Evolutionary conservation across 2,113 vertebrate species (phyloP), one percentile per base, ranked within the genome.

Genomic region (Mungos mungo): DNA sequence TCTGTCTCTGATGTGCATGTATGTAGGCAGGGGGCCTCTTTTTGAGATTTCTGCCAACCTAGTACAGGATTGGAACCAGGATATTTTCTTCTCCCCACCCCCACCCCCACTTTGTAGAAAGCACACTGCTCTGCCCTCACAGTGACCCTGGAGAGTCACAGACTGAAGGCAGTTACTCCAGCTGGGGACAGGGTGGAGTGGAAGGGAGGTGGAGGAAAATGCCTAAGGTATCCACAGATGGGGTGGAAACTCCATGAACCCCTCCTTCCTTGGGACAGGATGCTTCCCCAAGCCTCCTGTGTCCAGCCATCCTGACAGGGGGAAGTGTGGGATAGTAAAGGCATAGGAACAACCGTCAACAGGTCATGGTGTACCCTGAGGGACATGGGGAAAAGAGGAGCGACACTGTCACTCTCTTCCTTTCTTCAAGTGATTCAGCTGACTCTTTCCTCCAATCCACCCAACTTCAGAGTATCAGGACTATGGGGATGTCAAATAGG

Each of bases 381-480:
- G 60, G 27, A 54, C 33, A 27, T 18, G 76, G 57, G 69, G 47
- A 90, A 79, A 86, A 69, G 52, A n/a, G 47, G 31, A 85, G n/a
- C 25, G 57, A 74, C 33, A 18, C 7, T 76, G 47, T 45, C 47
- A 45, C 50, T 72, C 21, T 65, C 68, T 38, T 50, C 74, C 52
- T 93, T 81, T 76, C 65, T 88, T 88, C 81, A 96, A 86, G 68
- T 88, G 79, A 92, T 81, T 71, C 79, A 68, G 63, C 90, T 90
- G 52, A 83, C 77, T 85, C 21, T 89, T n/a, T 74, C 69, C 60
- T 84, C 66, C 54, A 80, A 8, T 47, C 79, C 74, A 29, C 12
- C 82, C 66, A 89, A 38, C 50, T 50, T 79, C 63, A 89, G 82
- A 90, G 21, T 6, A 31, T 69, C 41, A 80, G 52, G 63, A 27